Evolutionary conservation across 2,888 invertebrate genomes (phyloP).

Genomic region (Epistrophe eligans): DNA sequence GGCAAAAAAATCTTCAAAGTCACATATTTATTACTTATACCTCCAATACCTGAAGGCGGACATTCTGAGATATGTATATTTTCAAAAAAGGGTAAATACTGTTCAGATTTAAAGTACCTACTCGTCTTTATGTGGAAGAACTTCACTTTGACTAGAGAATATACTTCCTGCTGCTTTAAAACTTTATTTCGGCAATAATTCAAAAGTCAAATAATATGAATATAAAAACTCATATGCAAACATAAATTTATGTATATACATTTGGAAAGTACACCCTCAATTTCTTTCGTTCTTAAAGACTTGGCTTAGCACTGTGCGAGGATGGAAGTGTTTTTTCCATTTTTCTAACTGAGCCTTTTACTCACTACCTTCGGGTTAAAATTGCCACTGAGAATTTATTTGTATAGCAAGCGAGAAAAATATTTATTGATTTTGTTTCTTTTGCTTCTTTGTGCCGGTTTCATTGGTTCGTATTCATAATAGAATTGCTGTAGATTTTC

Average conservation of each 20-base stretch:
- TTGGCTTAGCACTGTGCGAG: not conserved
- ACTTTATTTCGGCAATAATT: slow-evolving; percentile 62
- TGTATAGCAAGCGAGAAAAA: slow-evolving; percentile 54
- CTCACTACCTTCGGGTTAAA: slow-evolving; percentile 20
- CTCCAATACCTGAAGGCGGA: not conserved
- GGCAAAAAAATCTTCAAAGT: not conserved
- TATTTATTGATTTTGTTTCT: slow-evolving; percentile 54
- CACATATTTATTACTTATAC: slow-evolving; percentile 41
- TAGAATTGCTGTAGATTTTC: slow-evolving; percentile 29
- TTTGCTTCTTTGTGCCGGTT: not conserved
- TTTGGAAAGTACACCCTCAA: not conserved
- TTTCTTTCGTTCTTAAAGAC: not conserved
- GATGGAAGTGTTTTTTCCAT: slow-evolving; percentile 23
- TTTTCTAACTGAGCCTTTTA: slow-evolving; percentile 64
- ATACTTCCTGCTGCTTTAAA: slow-evolving; percentile 22
- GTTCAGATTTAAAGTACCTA: not conserved
- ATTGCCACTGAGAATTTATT: slow-evolving; percentile 59
- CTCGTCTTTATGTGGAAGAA: not conserved
- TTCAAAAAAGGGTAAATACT: not conserved
- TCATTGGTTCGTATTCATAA: not conserved
- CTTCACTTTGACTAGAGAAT: not conserved
- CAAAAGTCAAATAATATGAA: slow-evolving; percentile 27
- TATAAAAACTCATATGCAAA: slow-evolving; percentile 53
- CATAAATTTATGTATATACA: not conserved
- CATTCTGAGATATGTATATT: not conserved